Evolutionary conservation across 2,113 vertebrate genomes (phyloP), one percentile per base, ranked within the genome.

Genomic region (Etheostoma spectabile): DNA sequence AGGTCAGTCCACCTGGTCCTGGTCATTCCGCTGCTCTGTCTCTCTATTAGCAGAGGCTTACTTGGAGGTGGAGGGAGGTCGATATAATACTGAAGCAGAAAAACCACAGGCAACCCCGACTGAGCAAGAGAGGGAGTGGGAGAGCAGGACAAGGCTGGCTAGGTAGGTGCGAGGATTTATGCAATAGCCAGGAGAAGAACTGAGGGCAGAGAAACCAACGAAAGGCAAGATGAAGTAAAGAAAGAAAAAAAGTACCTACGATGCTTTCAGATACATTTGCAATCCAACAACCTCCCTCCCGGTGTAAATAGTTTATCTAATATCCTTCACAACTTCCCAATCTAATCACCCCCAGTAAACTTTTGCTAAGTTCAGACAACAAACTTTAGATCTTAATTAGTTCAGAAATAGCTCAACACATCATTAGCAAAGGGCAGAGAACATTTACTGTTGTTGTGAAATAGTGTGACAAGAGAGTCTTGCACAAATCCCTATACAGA

Each of bases 31-130:
- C 69, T 35, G 19, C 61, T 65, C 61, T 14, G 57, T 77, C 75
- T 89, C 86, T 91, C 87, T 79, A 91, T 92, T 90, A 93, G 80
- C 82, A 68, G 63, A 86, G 87, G 71, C 84, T 89, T 79, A 71
- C 86, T 79, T 51, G 65, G 79, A 87, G 93, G 82, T 85, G 77
- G 69, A 77, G 55, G 56, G 74, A 74, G 89, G 90, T 85, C 79
- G 62, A 84, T 73, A 83, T 85, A 68, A 84, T 87, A 76, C 61
- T 74, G 78, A 66, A 71, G 86, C 79, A 59, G 69, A 75, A 85
- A 91, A 93, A 93, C 77, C 78, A 86, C 86, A 86, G 71, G 81
- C 35, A 79, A 85, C 74, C 62, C 51, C 18, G 69, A 53, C 55
- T 72, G 63, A 74, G 79, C 14, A 60, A 62, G 64, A 72, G 57